phyloP scores from a whole-genome alignment of 1,140 invertebrate species.

The Drosophila eugracilis region DNA sequence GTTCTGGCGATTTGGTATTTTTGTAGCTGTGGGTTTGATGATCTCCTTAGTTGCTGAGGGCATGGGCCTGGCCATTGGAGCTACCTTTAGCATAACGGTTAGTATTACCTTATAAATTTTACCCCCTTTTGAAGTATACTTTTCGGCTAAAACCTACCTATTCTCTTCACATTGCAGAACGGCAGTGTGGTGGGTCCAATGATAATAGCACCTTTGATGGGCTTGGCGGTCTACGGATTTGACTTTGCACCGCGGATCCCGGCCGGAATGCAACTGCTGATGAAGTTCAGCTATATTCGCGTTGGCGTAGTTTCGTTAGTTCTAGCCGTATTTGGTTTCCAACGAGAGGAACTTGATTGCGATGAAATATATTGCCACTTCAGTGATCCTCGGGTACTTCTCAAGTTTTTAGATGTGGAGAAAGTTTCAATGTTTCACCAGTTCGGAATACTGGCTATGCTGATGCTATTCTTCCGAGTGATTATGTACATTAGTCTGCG shows the following conservation, averaged over 20 bases:
- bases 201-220: conserved; percentile 87
- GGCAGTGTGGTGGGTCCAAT: conserved; percentile 88
- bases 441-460: conserved; percentile 85
- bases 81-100: conserved; percentile 88
- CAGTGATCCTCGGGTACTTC: conserved; percentile 86
- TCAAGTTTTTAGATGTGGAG: conserved; percentile 86
- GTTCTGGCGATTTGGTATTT: conserved; percentile 86
- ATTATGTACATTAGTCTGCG: conserved; percentile 86
- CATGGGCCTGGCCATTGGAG: conserved; percentile 88
- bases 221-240: conserved; percentile 88
- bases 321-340: conserved; percentile 87
- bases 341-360: conserved; percentile 86
- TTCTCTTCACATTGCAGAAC: conserved; percentile 85
- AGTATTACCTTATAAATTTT: no score
- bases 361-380: conserved; percentile 87
- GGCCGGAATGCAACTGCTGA: conserved; percentile 86
- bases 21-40: conserved; percentile 86
- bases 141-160: not conserved
- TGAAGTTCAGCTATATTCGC: conserved; percentile 88
- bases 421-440: conserved; percentile 86
- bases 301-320: conserved; percentile 87
- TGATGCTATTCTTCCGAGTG: conserved; percentile 86
- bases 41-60: conserved; percentile 87
- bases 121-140: not conserved
- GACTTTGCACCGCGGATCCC: conserved; percentile 88